Evolutionary conservation across 2,113 vertebrate genomes (phyloP).

Genomic region (Talpa occidentalis): DNA sequence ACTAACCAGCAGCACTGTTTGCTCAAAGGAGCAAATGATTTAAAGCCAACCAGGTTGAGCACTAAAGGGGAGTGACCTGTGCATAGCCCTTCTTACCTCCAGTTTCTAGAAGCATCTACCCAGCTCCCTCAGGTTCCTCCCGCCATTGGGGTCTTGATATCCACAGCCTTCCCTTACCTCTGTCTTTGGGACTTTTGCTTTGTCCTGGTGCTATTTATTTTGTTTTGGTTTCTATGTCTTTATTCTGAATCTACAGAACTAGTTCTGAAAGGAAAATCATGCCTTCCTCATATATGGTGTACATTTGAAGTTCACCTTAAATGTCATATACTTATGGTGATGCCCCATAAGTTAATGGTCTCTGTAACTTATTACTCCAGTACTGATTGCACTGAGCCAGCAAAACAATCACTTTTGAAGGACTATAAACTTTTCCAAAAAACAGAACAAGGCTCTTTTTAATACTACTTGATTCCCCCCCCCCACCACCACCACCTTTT

Average conservation of each 20-base stretch:
- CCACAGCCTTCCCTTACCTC: not conserved
- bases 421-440: not conserved
- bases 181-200: not conserved
- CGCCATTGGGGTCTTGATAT: not conserved
- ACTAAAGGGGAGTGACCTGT: not conserved
- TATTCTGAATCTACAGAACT: not conserved
- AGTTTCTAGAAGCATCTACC: conserved; percentile 13
- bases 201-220: not conserved
- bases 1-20: conserved; percentile 74
- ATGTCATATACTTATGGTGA: no score
- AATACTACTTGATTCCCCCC: not conserved
- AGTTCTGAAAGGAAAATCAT: conserved; percentile 8
- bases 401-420: not conserved
- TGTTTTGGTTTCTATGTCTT: not conserved
- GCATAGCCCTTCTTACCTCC: not conserved
- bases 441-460: not conserved
- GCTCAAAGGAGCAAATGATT: conserved; percentile 58
- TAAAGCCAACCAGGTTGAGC: conserved; percentile 25
- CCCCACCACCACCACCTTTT: not conserved
- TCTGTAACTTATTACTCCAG: not conserved
- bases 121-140: not conserved
- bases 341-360: no score
- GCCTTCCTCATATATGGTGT: not conserved
- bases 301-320: not conserved
- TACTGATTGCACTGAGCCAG: not conserved